These are phyloP conservation scores for Metaphire vulgaris DNA, from an alignment of 1,140 invertebrate species.

Conservation along the genomic window DNA sequence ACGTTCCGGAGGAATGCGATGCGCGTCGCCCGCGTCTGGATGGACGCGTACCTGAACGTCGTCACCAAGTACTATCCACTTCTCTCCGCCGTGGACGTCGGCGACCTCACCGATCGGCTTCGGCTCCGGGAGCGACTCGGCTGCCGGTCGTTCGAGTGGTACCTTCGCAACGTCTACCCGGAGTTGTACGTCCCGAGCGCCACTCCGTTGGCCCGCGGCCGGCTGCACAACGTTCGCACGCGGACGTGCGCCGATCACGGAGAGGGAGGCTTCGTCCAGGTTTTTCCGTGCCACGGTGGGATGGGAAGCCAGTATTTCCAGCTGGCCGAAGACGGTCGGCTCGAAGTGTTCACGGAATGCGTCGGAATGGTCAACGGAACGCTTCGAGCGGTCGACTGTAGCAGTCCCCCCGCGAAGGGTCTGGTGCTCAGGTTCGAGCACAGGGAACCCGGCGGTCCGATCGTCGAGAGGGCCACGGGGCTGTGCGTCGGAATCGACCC, in stretches of 20 bases:
- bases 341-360: neutral
- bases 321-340: neutral
- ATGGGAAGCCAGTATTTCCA: neutral
- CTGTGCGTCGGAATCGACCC: neutral
- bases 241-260: neutral
- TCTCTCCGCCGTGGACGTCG: slow-evolving; percentile 23
- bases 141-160: slow-evolving; percentile 91
- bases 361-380: neutral
- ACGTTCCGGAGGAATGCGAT: slow-evolving; percentile 47
- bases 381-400: neutral
- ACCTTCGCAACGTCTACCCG: slow-evolving; percentile 85
- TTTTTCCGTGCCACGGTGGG: neutral
- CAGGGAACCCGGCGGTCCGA: neutral
- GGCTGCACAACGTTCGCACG: neutral
- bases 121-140: slow-evolving; percentile 65
- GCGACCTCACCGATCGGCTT: slow-evolving; percentile 61
- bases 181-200: slow-evolving; percentile 62
- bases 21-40: slow-evolving; percentile 44
- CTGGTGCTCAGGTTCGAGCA: neutral
- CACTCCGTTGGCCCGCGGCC: neutral
- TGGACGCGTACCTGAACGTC: neutral
- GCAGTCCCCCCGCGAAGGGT: neutral
- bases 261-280: neutral
- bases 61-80: neutral
- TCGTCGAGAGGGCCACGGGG: neutral